These are phyloP conservation scores for Chloroceryle amazona DNA, from an alignment of 2,797 vertebrate species.

Conservation along the genomic window DNA sequence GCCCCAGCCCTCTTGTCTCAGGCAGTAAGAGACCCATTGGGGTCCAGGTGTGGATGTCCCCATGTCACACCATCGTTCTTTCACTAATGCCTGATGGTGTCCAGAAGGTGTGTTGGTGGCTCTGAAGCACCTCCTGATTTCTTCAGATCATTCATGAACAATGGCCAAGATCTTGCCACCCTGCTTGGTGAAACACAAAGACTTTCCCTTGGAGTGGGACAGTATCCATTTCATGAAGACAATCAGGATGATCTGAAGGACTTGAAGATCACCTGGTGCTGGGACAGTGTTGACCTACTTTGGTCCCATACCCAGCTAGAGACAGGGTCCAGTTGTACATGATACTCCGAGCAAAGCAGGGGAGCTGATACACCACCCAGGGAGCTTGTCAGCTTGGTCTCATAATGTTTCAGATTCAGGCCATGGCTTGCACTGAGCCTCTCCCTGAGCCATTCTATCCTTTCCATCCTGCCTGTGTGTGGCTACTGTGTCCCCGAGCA, in stretches of 20 bases:
- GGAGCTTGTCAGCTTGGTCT: neutral
- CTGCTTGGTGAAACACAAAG: neutral
- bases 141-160: neutral
- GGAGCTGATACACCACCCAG: neutral
- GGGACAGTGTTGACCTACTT: neutral
- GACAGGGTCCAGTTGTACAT: accelerated
- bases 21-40: neutral
- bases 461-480: neutral
- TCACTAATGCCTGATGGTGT: neutral
- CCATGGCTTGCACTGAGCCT: neutral
- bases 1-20: neutral
- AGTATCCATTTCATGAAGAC: neutral
- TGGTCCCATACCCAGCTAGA: neutral
- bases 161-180: neutral
- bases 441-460: neutral
- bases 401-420: neutral
- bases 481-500: accelerated
- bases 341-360: neutral
- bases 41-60: neutral
- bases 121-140: neutral
- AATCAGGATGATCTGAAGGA: neutral
- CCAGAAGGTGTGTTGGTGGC: neutral
- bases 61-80: accelerated
- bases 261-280: neutral
- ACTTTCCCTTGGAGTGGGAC: neutral